Percentiles rank a stretch among this genome's conserved stretches.
Evolutionary conservation across 2,888 invertebrate genomes (phyloP).

Genomic region (Andrena minutula): DNA sequence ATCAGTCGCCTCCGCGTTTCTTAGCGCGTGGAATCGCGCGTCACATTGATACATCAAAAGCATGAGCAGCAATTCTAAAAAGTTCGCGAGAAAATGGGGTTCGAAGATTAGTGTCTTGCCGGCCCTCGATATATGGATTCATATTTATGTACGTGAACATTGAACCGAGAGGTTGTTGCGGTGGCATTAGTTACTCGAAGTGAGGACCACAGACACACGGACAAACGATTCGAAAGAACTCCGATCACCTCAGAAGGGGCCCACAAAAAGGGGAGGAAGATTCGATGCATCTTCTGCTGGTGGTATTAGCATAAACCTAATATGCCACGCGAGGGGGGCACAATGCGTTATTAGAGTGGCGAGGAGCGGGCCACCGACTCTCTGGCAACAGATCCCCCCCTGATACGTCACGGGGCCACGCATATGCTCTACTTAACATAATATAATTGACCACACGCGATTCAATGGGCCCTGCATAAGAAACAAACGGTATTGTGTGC

Average conservation of each 20-base stretch:
- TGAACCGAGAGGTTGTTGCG: too few relatives aligned
- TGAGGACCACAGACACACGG: too few relatives aligned
- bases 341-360: conserved; percentile 83
- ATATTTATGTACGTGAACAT: too few relatives aligned
- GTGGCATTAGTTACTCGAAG: too few relatives aligned
- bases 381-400: conserved; percentile 69
- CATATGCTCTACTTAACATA: conserved; percentile 84
- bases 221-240: too few relatives aligned
- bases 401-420: conserved; percentile 78
- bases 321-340: conserved; percentile 80
- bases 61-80: too few relatives aligned
- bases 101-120: too few relatives aligned
- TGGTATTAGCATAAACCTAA: conserved; percentile 84
- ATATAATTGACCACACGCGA: conserved; percentile 85
- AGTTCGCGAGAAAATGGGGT: too few relatives aligned
- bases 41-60: not conserved
- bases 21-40: not conserved
- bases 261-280: conserved; percentile 27
- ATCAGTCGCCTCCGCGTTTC: conserved; percentile 3
- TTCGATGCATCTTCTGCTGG: conserved; percentile 73
- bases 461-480: conserved; percentile 83
- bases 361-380: conserved; percentile 69
- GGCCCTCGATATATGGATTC: too few relatives aligned
- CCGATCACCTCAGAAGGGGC: too few relatives aligned
- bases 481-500: conserved; percentile 78